Evolutionary conservation across 2,113 vertebrate species (phyloP), one percentile per base, ranked within the genome.

Genomic region (Scophthalmus maximus): DNA sequence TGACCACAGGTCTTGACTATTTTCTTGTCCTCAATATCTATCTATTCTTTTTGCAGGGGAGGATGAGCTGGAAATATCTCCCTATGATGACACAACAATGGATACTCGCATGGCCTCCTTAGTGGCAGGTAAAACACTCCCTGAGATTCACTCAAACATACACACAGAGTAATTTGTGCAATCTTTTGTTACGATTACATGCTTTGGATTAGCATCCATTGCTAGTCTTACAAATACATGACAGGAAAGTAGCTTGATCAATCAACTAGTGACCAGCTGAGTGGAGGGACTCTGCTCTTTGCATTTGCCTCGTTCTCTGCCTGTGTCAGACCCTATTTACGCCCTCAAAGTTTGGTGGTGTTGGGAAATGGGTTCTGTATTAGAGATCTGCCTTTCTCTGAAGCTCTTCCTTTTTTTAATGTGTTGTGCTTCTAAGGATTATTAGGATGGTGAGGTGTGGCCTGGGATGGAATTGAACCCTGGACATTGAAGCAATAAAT

Each of bases 51-150:
- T 55, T 36, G 10, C 78, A 91, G 90, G 73, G 18, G 84, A 89
- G 6, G 87, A 92, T 14, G 91, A 92, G 34, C 57, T 90, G 51
- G 91, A 90, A 78, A 67, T 59, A 10, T 91, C 91, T 58, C 91
- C 91, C 1, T 92, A 92, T 64, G 86, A 91, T 2, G 78, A 90
- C 63, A 76, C 82, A 26, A 42, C 68, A 12, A 69, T 80, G 72
- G 85, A 92, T 38, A 78, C 73, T 32, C 87, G 62, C 17, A 90
- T 91, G 90, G 89, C 90, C 20, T 91, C 91, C 5, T 79, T 92
- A 67, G 85, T 88, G 27, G 75, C 91, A 78, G 90, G 91, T 92
- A 88, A 73, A 53, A 66, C 38, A 56, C 50, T 76, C 62, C 11
- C 15, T 8, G 5, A 58, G 18, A 51, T 27, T 26, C n/a, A 10